Evolutionary conservation across 2,888 invertebrate species (phyloP).

Genomic region (Drosophila incognita): DNA sequence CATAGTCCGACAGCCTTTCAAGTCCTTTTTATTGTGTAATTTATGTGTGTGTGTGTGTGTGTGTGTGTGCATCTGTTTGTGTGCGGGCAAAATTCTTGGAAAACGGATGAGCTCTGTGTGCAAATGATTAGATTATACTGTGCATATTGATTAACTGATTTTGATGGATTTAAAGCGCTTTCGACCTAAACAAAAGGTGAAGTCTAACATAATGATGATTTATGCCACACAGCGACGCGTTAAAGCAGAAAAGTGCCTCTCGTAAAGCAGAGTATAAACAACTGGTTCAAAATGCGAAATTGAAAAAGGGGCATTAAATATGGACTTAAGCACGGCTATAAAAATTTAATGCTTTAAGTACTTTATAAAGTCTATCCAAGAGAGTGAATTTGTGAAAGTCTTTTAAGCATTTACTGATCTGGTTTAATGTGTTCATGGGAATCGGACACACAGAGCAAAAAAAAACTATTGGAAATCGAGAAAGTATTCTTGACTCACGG

Average conservation of each 20-base stretch:
- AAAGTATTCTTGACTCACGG: background rate
- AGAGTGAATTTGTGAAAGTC: background rate
- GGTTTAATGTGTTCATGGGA: background rate
- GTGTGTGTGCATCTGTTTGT: background rate
- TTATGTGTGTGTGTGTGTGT: background rate
- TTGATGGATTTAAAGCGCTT: conserved; percentile 36
- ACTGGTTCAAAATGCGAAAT: conserved; percentile 15
- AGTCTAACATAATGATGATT: conserved; percentile 33
- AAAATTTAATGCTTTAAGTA: background rate
- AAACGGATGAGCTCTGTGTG: conserved; percentile 13
- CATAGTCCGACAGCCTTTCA: background rate
- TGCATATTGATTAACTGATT: conserved; percentile 52
- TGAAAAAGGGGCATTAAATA: background rate
- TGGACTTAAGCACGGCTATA: background rate
- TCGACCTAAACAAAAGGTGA: conserved; percentile 43
- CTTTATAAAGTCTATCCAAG: background rate
- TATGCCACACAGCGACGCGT: conserved; percentile 22
- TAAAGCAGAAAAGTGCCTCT: conserved; percentile 33
- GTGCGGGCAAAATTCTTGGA: background rate
- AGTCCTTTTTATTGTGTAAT: background rate
- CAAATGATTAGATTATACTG: conserved; percentile 25
- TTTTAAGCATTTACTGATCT: background rate
- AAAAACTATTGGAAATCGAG: background rate
- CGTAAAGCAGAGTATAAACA: conserved; percentile 12
- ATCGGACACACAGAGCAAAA: background rate